These are phyloP conservation scores for Etheostoma cragini DNA, from an alignment of 2,113 vertebrate species.

Conservation along the genomic window DNA sequence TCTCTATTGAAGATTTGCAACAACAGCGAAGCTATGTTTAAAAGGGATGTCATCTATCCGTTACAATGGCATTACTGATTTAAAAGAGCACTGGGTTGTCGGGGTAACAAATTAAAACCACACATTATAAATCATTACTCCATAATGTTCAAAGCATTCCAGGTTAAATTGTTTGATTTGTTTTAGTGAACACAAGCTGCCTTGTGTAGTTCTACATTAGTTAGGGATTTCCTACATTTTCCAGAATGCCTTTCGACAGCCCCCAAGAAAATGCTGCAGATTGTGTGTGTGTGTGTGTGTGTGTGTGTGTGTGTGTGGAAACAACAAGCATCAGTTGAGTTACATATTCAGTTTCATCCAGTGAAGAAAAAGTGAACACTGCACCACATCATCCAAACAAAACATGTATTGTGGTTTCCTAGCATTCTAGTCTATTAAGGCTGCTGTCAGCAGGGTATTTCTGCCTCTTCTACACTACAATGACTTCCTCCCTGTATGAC, in stretches of 20 bases:
- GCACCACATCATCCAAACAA: constrained; percentile 1
- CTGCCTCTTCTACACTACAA: constrained; percentile 35
- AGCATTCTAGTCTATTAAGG: constrained; percentile 42
- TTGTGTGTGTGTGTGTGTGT: not conserved
- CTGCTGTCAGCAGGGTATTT: constrained; percentile 27
- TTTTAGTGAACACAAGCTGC: not conserved
- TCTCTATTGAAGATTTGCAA: not conserved
- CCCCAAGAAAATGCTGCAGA: not conserved
- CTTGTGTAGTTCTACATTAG: not conserved
- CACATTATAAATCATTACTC: not conserved
- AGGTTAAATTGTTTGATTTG: not conserved
- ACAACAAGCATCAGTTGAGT: constrained; percentile 14
- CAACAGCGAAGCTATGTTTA: not conserved
- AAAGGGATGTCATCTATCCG: not conserved
- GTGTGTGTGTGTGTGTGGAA: not conserved
- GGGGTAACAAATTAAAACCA: not conserved
- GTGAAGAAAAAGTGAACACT: constrained; percentile 9
- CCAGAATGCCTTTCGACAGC: not conserved
- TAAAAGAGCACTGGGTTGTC: not conserved
- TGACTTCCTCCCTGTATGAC: constrained; percentile 30
- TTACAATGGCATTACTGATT: not conserved
- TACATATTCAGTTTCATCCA: constrained; percentile 15
- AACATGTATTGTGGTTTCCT: constrained; percentile 12
- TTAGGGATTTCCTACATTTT: not conserved
- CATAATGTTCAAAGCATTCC: not conserved